Evolutionary conservation across 1,140 invertebrate species (phyloP), one percentile per base, ranked within the genome.

Genomic region (Panagrolaimus sp.): DNA sequence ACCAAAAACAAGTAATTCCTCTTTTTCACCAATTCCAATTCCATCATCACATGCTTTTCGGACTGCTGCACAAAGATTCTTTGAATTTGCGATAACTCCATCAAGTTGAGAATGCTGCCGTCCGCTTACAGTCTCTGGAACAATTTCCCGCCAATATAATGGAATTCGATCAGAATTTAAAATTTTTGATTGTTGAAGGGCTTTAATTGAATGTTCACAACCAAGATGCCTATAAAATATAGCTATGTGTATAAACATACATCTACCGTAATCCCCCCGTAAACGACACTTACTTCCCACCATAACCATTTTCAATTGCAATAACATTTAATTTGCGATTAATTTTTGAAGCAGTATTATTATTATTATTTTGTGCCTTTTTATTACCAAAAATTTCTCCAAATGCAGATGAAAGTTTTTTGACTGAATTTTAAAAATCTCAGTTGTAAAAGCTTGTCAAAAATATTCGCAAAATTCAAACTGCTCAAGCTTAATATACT

Each of bases 261-360:
- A n/a, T n/a, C n/a, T n/a, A n/a, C n/a, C n/a, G n/a, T n/a, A n/a
- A n/a, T n/a, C n/a, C n/a, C n/a, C n/a, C n/a, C n/a, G n/a, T n/a
- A n/a, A n/a, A n/a, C n/a, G n/a, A n/a, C 21, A 71, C 72, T 71
- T 45, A 79, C 77, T 70, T 76, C 68, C 76, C 76, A 17, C 68
- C 76, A 46, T 80, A 58, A 32, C 77, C 77, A 71, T 78, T 78
- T 10, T 71, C 73, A 62, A 80, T 70, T 62, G 78, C 77, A 64
- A 78, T 55, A 26, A 71, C 67, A 32, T 74, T 75, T 28, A 74
- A 46, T 38, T 38, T 38, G 2, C 7, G 32, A 38, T 38, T 7
- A 2, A 38, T 38, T 38, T 38, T 38, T 38, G 32, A 2, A 38
- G 32, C 32, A 38, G 32, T 7, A 38, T 2, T 38, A 38, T 2